Percentiles rank a stretch among this genome's conserved stretches.
Conservation (phyloP, 53 echinoderm and acorn worm species). For the Patiria pectinifera region DNA sequence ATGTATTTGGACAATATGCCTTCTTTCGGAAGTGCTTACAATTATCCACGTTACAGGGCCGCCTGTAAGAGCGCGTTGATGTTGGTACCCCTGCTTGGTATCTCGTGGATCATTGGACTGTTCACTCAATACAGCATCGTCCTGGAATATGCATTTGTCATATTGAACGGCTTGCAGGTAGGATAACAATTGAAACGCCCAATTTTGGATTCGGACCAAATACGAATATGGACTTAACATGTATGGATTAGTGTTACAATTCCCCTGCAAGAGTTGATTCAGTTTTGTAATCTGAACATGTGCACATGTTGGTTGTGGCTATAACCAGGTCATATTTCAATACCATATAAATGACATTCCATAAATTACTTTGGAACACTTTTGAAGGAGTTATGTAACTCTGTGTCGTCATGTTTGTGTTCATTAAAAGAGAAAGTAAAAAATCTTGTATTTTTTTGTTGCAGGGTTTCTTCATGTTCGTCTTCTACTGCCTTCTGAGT, state of each 20-base stretch:
- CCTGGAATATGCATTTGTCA: slow-evolving; percentile 71
- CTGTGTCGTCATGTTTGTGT: background rate
- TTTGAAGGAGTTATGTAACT: too few species aligned
- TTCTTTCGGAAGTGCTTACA: background rate
- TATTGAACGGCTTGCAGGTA: slow-evolving; percentile 69
- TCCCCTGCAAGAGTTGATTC: too few species aligned
- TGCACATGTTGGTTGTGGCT: too few species aligned
- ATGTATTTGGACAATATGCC: too few species aligned
- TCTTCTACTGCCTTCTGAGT: slow-evolving; percentile 76
- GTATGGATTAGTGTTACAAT: too few species aligned
- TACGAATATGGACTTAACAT: too few species aligned
- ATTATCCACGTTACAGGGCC: slow-evolving; percentile 51
- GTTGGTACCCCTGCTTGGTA: slow-evolving; percentile 76
- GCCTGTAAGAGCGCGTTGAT: slow-evolving; percentile 67
- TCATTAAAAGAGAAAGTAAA: background rate
- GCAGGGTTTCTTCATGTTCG: slow-evolving; percentile 74
- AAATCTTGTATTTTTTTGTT: background rate
- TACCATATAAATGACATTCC: too few species aligned
- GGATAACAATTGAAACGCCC: background rate
- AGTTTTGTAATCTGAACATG: too few species aligned
- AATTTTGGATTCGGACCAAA: background rate
- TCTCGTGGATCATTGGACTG: slow-evolving; percentile 78
- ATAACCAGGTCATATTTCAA: too few species aligned
- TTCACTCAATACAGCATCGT: slow-evolving; percentile 63
- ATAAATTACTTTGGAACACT: too few species aligned